A percentile compares a stretch with the other conserved stretches of the same genome.
Conservation (phyloP, 2,888 invertebrate species). For the Patella ulyssiponensis region DNA sequence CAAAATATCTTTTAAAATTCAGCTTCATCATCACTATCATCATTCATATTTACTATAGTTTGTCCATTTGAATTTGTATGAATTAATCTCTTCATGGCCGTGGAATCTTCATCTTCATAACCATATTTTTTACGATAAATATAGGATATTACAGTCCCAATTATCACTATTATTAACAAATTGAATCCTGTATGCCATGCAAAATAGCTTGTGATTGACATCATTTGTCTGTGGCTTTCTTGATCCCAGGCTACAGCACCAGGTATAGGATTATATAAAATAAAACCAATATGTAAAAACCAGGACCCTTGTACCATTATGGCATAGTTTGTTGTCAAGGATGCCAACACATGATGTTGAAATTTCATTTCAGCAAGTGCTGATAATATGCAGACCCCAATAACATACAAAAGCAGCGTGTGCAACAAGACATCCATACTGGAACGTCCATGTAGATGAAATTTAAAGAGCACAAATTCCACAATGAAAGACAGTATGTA, state of each 20-base stretch:
- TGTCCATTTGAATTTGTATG: constrained; percentile 56
- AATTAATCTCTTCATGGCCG: constrained; percentile 56
- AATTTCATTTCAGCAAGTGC: constrained; percentile 6
- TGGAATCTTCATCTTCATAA: constrained; percentile 38
- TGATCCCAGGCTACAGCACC: constrained; percentile 67
- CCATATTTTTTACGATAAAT: constrained; percentile 12
- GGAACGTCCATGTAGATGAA: constrained; percentile 74
- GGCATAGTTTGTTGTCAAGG: background rate
- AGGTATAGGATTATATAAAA: constrained; percentile 73
- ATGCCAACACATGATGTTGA: background rate
- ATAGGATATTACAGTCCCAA: background rate
- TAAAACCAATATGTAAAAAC: constrained; percentile 75
- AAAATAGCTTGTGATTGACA: constrained; percentile 73
- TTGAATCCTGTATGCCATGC: constrained; percentile 63
- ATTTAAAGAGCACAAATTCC: constrained; percentile 74
- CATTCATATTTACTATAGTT: constrained; percentile 52
- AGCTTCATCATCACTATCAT: constrained; percentile 56
- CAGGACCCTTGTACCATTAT: constrained; percentile 73
- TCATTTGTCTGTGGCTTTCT: constrained; percentile 71
- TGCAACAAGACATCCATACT: constrained; percentile 71
- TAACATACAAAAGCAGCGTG: constrained; percentile 72
- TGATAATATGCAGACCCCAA: constrained; percentile 65
- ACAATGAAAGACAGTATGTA: constrained; percentile 71
- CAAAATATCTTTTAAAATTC: constrained; percentile 38
- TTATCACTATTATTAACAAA: background rate